Base-by-base conservation (phyloP, 2,113 vertebrate species). In the Actenoides lindsayi region DNA sequence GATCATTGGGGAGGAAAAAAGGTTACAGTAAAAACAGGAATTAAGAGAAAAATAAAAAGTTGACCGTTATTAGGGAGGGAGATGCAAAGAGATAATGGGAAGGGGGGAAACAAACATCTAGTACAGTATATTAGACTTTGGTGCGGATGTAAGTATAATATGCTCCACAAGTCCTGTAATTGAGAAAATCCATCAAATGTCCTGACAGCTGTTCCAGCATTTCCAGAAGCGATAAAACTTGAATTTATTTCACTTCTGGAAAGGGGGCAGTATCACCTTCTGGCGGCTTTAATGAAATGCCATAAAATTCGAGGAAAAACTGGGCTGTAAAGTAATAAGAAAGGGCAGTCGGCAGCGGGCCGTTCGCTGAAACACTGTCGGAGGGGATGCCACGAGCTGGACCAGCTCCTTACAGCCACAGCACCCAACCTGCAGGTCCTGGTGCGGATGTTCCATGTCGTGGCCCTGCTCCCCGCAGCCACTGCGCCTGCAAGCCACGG, bases 261-360 rank as follows among this genome's bases (percentile, higher is more conserved):
- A 98, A 98, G 97, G 98, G 98, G 98, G 98, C 98, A 98, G 98
- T 98, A 98, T 98, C 98, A 98, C 98, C 98, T 98, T 98, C 98
- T 98, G 98, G 98, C 82, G 75, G 98, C 97, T 98, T 98, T 98
- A 98, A 98, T 98, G 98, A 98, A 98, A 98, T 97, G 98, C 98
- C 97, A 98, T 98, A 98, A 98, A 98, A 98, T 97, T 98, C 48
- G 93, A 98, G 98, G 98, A 98, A 98, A 98, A 98, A 98, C 97
- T 97, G 97, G 98, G 98, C 96, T 98, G 98, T 98, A 96, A 98
- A 98, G 98, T 97, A 98, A 98, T 98, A 98, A 98, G 95, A 98
- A 98, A 98, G 76, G 97, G 97, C 96, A 97, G 97, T 98, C 51
- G 6, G 97, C 96, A 97, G 95, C 24, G 67, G 91, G 96, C 86